Percentiles rank a stretch among this genome's conserved stretches.
Conservation (phyloP, 1,140 invertebrate species). For the Trichogramma pretiosum region DNA sequence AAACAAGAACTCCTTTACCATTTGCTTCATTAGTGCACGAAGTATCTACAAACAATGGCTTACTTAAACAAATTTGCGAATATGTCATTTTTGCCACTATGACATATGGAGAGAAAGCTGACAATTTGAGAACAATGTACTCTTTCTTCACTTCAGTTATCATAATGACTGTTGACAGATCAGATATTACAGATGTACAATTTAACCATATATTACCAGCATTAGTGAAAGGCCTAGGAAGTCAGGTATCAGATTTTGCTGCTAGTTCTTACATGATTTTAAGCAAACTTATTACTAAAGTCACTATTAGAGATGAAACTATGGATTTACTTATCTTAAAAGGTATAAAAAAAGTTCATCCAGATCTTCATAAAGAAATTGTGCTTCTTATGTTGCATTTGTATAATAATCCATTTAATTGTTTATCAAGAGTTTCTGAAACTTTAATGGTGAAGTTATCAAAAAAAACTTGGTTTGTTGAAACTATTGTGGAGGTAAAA, state of each 20-base stretch:
- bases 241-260: constrained; percentile 58
- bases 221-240: constrained; percentile 59
- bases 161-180: constrained; percentile 53
- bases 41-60: constrained; percentile 56
- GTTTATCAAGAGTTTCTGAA: constrained; percentile 42
- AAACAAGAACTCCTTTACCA: constrained; percentile 60
- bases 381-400: constrained; percentile 52
- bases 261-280: constrained; percentile 67
- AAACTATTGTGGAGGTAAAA: constrained; percentile 45
- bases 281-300: constrained; percentile 58
- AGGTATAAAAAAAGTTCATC: constrained; percentile 49
- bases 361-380: constrained; percentile 47
- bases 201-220: constrained; percentile 61
- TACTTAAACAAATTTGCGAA: constrained; percentile 67
- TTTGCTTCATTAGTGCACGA: constrained; percentile 65
- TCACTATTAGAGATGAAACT: constrained; percentile 50
- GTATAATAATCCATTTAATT: constrained; percentile 51
- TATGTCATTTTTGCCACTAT: constrained; percentile 58
- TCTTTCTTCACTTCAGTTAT: constrained; percentile 69
- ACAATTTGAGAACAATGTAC: constrained; percentile 58
- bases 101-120: constrained; percentile 51
- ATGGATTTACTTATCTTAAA: constrained; percentile 55
- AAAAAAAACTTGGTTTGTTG: constrained; percentile 44
- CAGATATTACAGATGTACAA: constrained; percentile 62
- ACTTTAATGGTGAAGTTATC: constrained; percentile 46